Evolutionary conservation across 1,140 invertebrate genomes (phyloP).

Genomic region (Papilio glaucus): DNA sequence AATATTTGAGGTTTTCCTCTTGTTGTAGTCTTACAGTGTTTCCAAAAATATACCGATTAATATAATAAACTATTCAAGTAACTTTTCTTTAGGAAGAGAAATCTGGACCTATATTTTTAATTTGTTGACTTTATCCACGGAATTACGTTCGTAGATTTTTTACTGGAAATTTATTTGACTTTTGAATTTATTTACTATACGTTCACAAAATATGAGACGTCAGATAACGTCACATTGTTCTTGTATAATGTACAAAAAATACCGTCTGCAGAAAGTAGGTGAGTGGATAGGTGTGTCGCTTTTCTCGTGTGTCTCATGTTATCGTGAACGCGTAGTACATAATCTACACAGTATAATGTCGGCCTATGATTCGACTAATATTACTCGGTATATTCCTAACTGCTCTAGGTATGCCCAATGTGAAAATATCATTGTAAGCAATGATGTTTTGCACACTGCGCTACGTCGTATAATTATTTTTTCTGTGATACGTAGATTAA

Average conservation of each 20-base stretch:
- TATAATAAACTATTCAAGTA: too few relatives aligned
- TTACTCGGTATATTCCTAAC: constrained; percentile 25
- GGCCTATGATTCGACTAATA: not conserved
- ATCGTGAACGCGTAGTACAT: not conserved
- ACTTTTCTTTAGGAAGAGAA: too few relatives aligned
- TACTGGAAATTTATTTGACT: too few relatives aligned
- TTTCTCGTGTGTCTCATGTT: not conserved
- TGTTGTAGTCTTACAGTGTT: not conserved
- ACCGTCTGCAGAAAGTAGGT: too few relatives aligned
- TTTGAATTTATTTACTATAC: too few relatives aligned
- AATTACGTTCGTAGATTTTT: too few relatives aligned
- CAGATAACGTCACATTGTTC: too few relatives aligned
- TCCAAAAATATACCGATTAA: constrained; percentile 27
- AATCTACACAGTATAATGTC: not conserved
- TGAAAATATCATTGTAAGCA: constrained; percentile 21
- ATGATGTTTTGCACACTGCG: constrained; percentile 40
- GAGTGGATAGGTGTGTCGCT: too few relatives aligned
- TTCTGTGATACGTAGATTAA: constrained; percentile 82
- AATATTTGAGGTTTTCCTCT: constrained; percentile 19
- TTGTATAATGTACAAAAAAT: too few relatives aligned
- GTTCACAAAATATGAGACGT: too few relatives aligned
- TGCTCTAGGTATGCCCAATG: constrained; percentile 18
- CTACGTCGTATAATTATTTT: constrained; percentile 74
- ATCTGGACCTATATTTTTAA: too few relatives aligned
- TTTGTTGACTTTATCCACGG: too few relatives aligned